A percentile compares a stretch with the other conserved stretches of the same genome.
These are phyloP conservation scores for Amniataba percoides DNA, from an alignment of 2,797 vertebrate species.

Conservation along the genomic window DNA sequence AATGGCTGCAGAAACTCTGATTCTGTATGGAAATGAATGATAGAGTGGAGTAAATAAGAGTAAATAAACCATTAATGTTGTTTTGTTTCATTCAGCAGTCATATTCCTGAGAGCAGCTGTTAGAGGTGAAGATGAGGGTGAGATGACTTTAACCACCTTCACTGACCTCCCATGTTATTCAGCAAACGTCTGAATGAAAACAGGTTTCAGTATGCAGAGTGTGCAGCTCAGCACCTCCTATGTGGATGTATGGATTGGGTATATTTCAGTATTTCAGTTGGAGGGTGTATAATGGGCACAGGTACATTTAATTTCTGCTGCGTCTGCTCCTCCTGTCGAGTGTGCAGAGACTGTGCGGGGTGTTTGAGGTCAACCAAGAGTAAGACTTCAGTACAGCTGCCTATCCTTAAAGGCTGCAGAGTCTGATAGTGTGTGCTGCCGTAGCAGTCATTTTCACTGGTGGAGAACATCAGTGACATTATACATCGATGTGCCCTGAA, in stretches of 20 bases:
- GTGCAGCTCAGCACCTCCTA: slow-evolving; percentile 47
- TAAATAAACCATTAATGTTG: not conserved
- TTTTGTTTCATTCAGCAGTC: slow-evolving; percentile 12
- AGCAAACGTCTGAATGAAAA: slow-evolving; percentile 53
- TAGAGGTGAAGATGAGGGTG: not conserved
- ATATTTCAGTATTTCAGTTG: slow-evolving; percentile 44
- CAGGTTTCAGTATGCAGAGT: slow-evolving; percentile 40
- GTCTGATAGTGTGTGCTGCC: slow-evolving; percentile 31
- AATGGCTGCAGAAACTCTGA: not conserved
- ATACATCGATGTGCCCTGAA: slow-evolving; percentile 14
- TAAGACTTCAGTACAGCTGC: slow-evolving; percentile 17
- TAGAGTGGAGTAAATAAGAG: too few relatives aligned
- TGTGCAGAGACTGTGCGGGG: slow-evolving; percentile 31
- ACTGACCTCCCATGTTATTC: slow-evolving; percentile 21
- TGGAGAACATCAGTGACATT: slow-evolving; percentile 10
- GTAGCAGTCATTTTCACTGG: slow-evolving; percentile 16
- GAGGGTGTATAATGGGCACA: slow-evolving; percentile 43
- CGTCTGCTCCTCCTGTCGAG: slow-evolving; percentile 45
- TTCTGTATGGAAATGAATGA: not conserved
- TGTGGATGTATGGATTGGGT: slow-evolving; percentile 40
- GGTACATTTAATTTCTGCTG: slow-evolving; percentile 58
- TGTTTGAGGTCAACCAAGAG: slow-evolving; percentile 39
- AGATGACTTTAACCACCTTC: slow-evolving; percentile 13
- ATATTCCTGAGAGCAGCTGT: not conserved
- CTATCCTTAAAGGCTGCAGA: slow-evolving; percentile 28